A percentile compares a stretch with the other conserved stretches of the same genome.
These are phyloP conservation scores for Dicerorhinus sumatrensis DNA, from an alignment of 2,113 vertebrate genomes.

Conservation along the genomic window DNA sequence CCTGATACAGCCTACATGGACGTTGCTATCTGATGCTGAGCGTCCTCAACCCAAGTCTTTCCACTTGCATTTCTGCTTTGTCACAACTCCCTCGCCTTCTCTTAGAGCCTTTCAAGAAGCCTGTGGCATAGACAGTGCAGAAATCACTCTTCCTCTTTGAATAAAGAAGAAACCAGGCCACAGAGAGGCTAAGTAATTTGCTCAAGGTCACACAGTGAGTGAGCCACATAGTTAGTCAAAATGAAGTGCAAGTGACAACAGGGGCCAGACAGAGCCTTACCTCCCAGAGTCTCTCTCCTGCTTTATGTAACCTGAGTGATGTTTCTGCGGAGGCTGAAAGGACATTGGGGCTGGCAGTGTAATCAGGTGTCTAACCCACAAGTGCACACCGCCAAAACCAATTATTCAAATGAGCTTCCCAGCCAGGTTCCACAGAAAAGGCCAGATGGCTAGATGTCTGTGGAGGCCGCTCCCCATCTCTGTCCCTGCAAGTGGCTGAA, in stretches of 20 bases:
- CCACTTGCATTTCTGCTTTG: neutral
- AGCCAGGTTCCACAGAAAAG: slow-evolving; percentile 60
- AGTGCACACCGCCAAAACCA: slow-evolving; percentile 71
- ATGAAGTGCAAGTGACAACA: neutral
- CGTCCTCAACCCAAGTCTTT: neutral
- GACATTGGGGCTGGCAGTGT: slow-evolving; percentile 55
- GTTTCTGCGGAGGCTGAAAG: slow-evolving; percentile 61
- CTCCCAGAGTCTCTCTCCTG: slow-evolving; percentile 25
- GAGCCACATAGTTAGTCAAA: neutral
- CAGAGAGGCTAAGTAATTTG: slow-evolving; percentile 28
- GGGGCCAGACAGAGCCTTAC: slow-evolving; percentile 6
- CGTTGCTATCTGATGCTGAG: neutral
- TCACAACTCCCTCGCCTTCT: neutral
- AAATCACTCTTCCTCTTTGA: neutral
- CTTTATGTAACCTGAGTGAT: slow-evolving; percentile 54
- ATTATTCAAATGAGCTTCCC: slow-evolving; percentile 81
- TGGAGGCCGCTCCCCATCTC: slow-evolving; percentile 49
- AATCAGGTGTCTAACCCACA: slow-evolving; percentile 72
- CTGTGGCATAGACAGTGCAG: neutral
- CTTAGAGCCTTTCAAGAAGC: neutral
- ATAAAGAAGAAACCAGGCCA: slow-evolving; percentile 15
- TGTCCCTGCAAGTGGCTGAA: slow-evolving; percentile 52
- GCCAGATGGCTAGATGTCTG: slow-evolving; percentile 77
- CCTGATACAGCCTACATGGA: neutral
- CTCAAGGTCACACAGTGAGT: slow-evolving; percentile 58